Evolutionary conservation across 2,888 invertebrate genomes (phyloP), one percentile per base, ranked within the genome.

Genomic region (Lissocephala sabroskyi): DNA sequence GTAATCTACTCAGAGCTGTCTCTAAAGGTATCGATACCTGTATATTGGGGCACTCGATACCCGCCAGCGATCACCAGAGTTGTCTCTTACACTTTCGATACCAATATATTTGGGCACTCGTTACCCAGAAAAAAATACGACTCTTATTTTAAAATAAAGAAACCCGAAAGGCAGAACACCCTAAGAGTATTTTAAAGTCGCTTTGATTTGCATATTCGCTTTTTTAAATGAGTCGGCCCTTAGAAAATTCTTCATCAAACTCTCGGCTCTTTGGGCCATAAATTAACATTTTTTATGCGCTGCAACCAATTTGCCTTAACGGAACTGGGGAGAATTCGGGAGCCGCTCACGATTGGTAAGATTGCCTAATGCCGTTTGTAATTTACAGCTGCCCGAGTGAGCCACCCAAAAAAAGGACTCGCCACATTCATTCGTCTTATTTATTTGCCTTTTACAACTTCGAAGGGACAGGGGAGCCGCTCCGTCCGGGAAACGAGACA

Each of bases 221-320:
- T 45, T 35, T 45, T 10, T 19, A 19, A 45, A 45, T 33, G 26
- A 37, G n/a, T n/a, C n/a, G n/a, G 37, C 37, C 3, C 9, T 10
- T 10, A 17, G 33, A 46, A 46, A 40, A 76, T 76, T 65, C n/a
- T n/a, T n/a, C n/a, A n/a, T n/a, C 68, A 67, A 76, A 65, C 55
- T 52, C 54, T 49, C 57, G 67, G 71, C 75, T 60, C 71, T n/a
- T 6, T 60, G 56, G 33, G 56, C 73, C 68, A 76, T 70, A 76
- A 70, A 70, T 70, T 70, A 76, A 76, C 68, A 76, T 70, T 70
- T 70, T n/a, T 70, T 73, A 70, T 70, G 62, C 74, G 74, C 65
- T 62, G 23, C 73, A 56, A 73, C 77, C 68, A 70, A 62, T 68
- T 77, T 57, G 51, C 74, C 11, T 3, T 6, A 30, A 11, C 30